Percentiles rank a stretch among this genome's conserved stretches.
Conservation (phyloP, 2,797 vertebrate genomes). For the Spinibarbus caldwelli region DNA sequence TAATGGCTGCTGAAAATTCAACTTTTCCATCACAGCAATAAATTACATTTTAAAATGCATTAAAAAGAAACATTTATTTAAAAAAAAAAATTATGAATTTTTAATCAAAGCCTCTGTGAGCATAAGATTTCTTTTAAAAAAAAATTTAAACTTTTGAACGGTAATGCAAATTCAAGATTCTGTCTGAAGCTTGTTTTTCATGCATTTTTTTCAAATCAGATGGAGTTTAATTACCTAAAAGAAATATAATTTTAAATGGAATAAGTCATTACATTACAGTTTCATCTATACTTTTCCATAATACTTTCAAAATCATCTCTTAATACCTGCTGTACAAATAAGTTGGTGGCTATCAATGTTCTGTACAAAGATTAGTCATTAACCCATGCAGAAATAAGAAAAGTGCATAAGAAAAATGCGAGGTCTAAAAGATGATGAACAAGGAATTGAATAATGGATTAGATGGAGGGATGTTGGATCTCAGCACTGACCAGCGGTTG, state of each 20-base stretch:
- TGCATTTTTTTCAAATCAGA: neutral
- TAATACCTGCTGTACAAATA: neutral
- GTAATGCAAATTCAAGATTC: neutral
- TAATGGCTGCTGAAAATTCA: neutral
- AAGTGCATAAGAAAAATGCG: neutral
- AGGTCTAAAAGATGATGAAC: neutral
- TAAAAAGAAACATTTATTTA: neutral
- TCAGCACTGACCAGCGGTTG: conserved; percentile 79
- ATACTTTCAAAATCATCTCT: neutral
- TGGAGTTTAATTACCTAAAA: neutral
- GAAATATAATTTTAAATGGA: neutral
- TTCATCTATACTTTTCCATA: neutral
- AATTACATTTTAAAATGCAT: neutral
- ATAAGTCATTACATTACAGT: neutral
- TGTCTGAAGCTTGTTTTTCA: neutral
- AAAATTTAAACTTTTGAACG: neutral
- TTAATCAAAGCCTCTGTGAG: neutral
- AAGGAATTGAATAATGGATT: neutral
- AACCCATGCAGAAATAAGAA: neutral
- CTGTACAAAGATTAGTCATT: neutral
- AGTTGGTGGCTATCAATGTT: neutral
- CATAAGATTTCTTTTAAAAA: neutral
- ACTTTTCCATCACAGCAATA: neutral
- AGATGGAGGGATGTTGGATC: neutral
- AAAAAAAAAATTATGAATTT: neutral